Conservation (phyloP, 2,797 vertebrate genomes). For the Potorous gilbertii region DNA sequence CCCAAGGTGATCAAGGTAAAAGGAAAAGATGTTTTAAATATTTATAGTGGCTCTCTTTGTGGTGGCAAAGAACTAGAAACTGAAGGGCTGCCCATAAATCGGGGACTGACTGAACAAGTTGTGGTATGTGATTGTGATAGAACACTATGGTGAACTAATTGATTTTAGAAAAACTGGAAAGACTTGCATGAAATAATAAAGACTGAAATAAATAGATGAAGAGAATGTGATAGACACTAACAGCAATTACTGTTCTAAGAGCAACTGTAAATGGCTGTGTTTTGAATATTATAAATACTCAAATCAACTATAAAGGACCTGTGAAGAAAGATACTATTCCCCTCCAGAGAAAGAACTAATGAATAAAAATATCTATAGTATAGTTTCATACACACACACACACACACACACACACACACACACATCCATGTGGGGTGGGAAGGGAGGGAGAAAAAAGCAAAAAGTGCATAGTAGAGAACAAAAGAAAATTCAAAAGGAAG, state of each 20-base stretch:
- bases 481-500: background rate
- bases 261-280: background rate
- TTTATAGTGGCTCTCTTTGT: background rate
- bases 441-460: background rate
- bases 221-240: background rate
- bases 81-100: background rate
- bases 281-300: background rate
- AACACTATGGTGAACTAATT: background rate
- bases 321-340: background rate
- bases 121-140: background rate
- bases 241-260: background rate
- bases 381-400: background rate
- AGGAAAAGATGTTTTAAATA: background rate
- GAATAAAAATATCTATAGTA: background rate
- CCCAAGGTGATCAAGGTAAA: background rate
- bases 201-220: background rate
- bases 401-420: background rate
- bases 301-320: background rate
- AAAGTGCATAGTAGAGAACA: background rate
- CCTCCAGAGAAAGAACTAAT: too few relatives aligned
- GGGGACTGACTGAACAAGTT: background rate
- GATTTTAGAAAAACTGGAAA: background rate
- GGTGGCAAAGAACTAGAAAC: background rate
- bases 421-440: background rate
- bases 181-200: background rate